Evolutionary conservation across 2,113 vertebrate species (phyloP).

Genomic region (Vanacampus margaritifer): DNA sequence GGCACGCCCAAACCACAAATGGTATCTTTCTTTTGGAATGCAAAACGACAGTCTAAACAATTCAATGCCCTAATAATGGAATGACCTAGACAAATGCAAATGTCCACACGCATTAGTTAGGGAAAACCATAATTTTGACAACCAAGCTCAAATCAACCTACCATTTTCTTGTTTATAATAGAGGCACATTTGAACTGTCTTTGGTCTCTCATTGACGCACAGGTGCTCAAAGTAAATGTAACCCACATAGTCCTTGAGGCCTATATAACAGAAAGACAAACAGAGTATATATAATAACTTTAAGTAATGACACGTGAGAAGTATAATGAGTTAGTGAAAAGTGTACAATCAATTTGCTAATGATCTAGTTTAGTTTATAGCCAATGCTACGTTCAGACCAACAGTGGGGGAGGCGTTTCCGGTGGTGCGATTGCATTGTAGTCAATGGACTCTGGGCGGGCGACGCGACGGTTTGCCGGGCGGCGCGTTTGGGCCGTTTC

Average conservation of each 20-base stretch:
- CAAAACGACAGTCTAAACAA: too few relatives aligned
- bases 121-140: neutral
- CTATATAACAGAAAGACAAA: conserved; percentile 54
- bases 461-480: too few relatives aligned
- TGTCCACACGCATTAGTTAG: neutral
- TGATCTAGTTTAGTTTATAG: neutral
- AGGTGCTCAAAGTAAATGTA: conserved; percentile 70
- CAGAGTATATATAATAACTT: neutral
- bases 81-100: too few relatives aligned
- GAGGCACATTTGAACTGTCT: conserved; percentile 55
- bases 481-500: too few relatives aligned
- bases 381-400: too few relatives aligned
- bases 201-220: neutral
- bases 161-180: conserved; percentile 64
- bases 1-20: too few relatives aligned
- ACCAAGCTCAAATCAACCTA: conserved; percentile 34
- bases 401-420: too few relatives aligned
- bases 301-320: neutral
- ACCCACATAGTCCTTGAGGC: conserved; percentile 51
- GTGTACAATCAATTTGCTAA: neutral
- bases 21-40: too few relatives aligned
- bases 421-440: too few relatives aligned
- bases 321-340: neutral
- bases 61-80: too few relatives aligned
- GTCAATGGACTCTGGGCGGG: too few relatives aligned